These are phyloP conservation scores for Pelecanoides urinatrix DNA, from an alignment of 2,113 vertebrate genomes.

Conservation along the genomic window DNA sequence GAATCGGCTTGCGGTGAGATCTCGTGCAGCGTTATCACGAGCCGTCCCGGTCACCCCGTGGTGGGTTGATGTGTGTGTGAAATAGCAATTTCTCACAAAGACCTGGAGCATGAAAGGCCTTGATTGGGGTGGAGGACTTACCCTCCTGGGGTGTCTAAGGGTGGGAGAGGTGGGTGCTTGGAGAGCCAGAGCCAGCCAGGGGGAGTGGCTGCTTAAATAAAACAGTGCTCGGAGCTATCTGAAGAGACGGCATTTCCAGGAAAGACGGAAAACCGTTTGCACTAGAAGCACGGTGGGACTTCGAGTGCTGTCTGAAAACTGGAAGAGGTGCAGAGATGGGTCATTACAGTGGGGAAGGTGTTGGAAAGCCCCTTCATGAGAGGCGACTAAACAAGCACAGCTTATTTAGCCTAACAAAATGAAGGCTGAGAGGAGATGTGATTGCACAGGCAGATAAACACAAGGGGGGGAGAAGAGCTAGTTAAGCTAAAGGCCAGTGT, in stretches of 20 bases:
- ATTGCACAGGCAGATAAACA: not conserved
- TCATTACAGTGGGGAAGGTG: not conserved
- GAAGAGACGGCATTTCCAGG: not conserved
- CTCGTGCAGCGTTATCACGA: accelerated
- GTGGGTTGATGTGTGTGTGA: not conserved
- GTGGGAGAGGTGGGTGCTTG: not conserved
- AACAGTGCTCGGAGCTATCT: not conserved
- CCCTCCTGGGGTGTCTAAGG: not conserved
- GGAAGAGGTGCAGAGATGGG: not conserved
- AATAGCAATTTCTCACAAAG: not conserved
- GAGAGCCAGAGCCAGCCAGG: not conserved
- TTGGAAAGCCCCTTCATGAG: not conserved
- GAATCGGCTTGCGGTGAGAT: accelerated
- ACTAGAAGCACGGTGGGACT: accelerated
- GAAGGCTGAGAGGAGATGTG: not conserved
- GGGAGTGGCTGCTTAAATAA: not conserved
- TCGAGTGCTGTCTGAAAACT: not conserved
- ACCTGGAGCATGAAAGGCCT: not conserved
- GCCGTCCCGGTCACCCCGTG: not conserved
- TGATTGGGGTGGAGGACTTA: not conserved
- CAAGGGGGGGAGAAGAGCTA: not conserved
- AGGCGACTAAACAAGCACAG: accelerated
- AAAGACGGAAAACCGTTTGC: not conserved
- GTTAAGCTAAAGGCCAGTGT: not conserved
- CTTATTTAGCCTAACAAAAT: not conserved